Evolutionary conservation across 2,113 vertebrate species (phyloP).

Genomic region (Athene cunicularia): DNA sequence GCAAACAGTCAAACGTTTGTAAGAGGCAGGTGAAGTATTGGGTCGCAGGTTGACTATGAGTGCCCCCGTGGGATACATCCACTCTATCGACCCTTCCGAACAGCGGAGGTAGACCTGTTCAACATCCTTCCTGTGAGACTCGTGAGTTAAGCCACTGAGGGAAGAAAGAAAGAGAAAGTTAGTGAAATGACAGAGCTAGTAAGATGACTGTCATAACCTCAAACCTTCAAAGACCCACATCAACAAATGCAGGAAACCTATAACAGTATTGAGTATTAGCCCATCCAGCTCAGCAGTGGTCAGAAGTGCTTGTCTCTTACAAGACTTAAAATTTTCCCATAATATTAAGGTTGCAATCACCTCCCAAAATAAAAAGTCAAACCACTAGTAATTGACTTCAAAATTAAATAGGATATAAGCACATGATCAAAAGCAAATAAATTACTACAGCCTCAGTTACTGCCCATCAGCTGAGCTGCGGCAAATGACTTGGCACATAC

Average conservation of each 20-base stretch:
- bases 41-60: constrained; percentile 94
- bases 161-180: neutral
- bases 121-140: constrained; percentile 92
- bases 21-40: constrained; percentile 82
- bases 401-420: constrained; percentile 34
- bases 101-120: constrained; percentile 98
- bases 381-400: constrained; percentile 6
- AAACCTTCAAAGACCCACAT: constrained; percentile 20
- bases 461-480: constrained; percentile 41
- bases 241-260: neutral
- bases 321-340: neutral
- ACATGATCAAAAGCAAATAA: constrained; percentile 50
- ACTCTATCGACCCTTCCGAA: constrained; percentile 89
- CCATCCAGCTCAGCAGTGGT: neutral
- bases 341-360: neutral
- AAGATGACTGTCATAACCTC: neutral
- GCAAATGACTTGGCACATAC: neutral
- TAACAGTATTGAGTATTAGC: neutral
- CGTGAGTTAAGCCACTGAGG: constrained; percentile 90
- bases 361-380: neutral
- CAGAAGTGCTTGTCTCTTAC: neutral
- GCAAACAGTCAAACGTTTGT: constrained; percentile 88
- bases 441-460: neutral
- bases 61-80: constrained; percentile 96
- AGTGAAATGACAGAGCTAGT: neutral